Conservation (phyloP, 2,888 invertebrate species). For the Nemotelus pantherinus region DNA sequence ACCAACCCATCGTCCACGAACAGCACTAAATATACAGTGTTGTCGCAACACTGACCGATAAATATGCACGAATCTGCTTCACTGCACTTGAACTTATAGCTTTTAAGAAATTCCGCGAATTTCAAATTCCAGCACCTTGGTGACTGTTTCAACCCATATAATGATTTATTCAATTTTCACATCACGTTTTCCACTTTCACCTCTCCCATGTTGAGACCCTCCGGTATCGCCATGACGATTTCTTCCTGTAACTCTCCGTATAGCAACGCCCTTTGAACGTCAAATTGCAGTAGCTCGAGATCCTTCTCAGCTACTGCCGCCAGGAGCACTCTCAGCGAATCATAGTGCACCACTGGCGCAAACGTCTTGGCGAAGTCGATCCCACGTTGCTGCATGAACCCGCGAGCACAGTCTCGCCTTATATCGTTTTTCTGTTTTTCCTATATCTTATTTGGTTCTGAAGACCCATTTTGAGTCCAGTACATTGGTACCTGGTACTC, state of each 20-base stretch:
- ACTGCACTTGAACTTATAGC: too few species aligned
- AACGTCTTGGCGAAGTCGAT: neutral
- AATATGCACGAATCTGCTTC: too few species aligned
- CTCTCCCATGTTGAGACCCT: too few species aligned
- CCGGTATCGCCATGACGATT: too few species aligned
- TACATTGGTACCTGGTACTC: neutral
- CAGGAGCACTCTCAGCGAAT: neutral
- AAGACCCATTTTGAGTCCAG: too few species aligned
- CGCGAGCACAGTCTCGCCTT: neutral
- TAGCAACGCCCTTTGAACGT: neutral
- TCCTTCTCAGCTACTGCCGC: neutral
- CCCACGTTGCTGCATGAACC: neutral
- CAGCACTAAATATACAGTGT: too few species aligned
- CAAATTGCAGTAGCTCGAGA: constrained; percentile 12
- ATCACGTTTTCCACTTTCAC: neutral
- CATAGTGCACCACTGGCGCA: neutral
- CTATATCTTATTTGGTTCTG: too few species aligned
- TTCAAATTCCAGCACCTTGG: neutral
- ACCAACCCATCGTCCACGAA: too few species aligned
- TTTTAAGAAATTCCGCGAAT: neutral
- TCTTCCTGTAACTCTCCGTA: too few species aligned
- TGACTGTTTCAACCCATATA: neutral
- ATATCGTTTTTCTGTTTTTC: neutral
- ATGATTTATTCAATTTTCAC: neutral
- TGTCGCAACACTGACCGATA: too few species aligned